These are phyloP conservation scores for Pangasius macronema DNA, from an alignment of 2,797 vertebrate species.

Conservation along the genomic window DNA sequence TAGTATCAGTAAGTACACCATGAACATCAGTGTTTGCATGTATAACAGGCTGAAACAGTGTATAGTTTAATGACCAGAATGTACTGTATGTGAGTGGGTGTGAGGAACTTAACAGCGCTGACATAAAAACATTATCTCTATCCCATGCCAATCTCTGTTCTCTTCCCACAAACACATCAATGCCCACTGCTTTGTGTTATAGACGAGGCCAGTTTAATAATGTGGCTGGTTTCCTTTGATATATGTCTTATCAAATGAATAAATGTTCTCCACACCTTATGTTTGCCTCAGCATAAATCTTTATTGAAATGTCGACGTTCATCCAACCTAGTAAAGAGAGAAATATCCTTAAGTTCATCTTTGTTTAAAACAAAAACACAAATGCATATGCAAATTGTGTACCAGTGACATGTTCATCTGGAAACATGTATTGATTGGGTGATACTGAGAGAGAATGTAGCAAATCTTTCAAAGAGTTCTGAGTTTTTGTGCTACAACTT, in stretches of 20 bases:
- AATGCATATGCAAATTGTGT: background rate
- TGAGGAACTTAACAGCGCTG: conserved; percentile 1
- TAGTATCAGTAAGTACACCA: too few relatives aligned
- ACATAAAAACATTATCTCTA: conserved; percentile 23
- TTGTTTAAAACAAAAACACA: background rate
- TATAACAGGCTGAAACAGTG: conserved; percentile 13
- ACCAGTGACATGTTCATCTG: background rate
- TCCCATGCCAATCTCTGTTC: conserved; percentile 1
- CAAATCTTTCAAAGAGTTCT: background rate
- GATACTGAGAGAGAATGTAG: background rate
- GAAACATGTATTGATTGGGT: background rate
- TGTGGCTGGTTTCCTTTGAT: background rate
- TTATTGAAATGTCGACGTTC: background rate
- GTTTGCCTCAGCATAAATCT: background rate
- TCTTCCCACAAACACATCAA: background rate
- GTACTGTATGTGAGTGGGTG: conserved; percentile 27
- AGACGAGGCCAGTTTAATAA: conserved; percentile 3
- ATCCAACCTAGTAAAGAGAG: background rate
- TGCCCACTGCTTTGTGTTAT: conserved; percentile 1
- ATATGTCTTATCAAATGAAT: conserved; percentile 5
- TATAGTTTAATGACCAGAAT: conserved; percentile 10
- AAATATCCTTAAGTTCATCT: background rate
- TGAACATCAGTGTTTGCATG: conserved; percentile 1
- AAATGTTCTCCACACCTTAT: background rate
- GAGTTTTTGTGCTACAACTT: background rate